Conservation (phyloP, 2,888 invertebrate genomes). For the Netelia melanura region DNA sequence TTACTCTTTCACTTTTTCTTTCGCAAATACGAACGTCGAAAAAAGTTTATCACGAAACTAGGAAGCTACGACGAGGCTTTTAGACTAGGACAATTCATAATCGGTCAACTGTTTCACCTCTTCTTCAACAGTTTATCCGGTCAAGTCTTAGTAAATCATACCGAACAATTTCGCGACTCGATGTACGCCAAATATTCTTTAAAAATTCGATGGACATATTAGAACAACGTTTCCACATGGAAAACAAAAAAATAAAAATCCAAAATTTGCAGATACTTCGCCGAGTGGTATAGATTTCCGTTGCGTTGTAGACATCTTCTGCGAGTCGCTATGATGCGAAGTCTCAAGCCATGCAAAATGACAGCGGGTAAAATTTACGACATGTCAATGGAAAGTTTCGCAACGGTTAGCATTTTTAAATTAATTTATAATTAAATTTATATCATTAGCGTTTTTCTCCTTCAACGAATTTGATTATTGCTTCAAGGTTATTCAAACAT, state of each 20-base stretch:
- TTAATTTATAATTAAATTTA: neutral
- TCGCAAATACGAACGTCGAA: neutral
- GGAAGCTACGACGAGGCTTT: conserved; percentile 47
- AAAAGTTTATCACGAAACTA: conserved; percentile 60
- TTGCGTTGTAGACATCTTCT: conserved; percentile 51
- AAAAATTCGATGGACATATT: neutral
- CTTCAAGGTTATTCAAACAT: conserved; percentile 62
- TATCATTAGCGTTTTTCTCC: neutral
- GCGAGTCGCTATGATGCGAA: conserved; percentile 61
- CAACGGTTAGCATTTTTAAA: conserved; percentile 41
- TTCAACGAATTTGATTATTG: neutral
- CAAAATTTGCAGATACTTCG: conserved; percentile 56
- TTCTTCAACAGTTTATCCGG: conserved; percentile 67
- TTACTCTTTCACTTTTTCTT: neutral
- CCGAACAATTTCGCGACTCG: conserved; percentile 49
- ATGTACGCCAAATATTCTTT: conserved; percentile 43
- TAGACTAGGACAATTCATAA: conserved; percentile 53
- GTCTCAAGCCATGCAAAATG: conserved; percentile 59
- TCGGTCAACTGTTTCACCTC: conserved; percentile 64
- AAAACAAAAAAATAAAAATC: neutral
- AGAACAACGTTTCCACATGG: neutral
- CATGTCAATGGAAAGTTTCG: conserved; percentile 67
- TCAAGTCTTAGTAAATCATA: conserved; percentile 66
- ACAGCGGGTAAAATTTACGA: conserved; percentile 65
- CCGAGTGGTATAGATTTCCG: conserved; percentile 66